Conservation (phyloP, 1,140 invertebrate species). For the Camponotus pennsylvanicus region DNA sequence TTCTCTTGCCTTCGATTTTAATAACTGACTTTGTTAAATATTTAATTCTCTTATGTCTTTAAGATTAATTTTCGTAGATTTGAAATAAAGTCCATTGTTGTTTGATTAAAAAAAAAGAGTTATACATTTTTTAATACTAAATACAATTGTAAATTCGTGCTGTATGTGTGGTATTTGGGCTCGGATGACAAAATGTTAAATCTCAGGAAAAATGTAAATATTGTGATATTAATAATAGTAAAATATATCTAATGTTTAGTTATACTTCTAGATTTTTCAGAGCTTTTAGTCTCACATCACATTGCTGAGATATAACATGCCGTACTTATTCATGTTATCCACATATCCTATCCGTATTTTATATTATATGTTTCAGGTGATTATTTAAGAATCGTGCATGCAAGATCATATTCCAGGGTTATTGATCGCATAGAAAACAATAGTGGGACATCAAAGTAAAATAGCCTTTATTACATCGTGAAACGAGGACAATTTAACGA, state of each 20-base stretch:
- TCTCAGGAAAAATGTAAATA: constrained; percentile 49
- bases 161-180: not conserved
- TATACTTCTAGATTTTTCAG: constrained; percentile 8
- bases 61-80: constrained; percentile 9
- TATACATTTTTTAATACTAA: not conserved
- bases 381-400: not conserved
- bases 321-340: not conserved
- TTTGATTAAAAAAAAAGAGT: not conserved
- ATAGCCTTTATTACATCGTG: constrained; percentile 79
- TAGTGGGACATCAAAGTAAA: constrained; percentile 73
- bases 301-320: not conserved
- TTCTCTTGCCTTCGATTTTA: not conserved
- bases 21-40: not conserved
- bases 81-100: not conserved
- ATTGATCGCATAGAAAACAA: constrained; percentile 45
- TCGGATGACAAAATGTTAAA: constrained; percentile 32
- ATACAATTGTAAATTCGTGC: not conserved
- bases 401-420: not conserved
- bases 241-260: constrained; percentile 36
- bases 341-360: not conserved
- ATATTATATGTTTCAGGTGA: not conserved
- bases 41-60: not conserved
- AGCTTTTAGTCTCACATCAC: not conserved
- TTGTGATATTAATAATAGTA: constrained; percentile 51
- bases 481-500: constrained; percentile 79